Base-by-base conservation (phyloP, 2,888 invertebrate species). In the Trilocha varians region DNA sequence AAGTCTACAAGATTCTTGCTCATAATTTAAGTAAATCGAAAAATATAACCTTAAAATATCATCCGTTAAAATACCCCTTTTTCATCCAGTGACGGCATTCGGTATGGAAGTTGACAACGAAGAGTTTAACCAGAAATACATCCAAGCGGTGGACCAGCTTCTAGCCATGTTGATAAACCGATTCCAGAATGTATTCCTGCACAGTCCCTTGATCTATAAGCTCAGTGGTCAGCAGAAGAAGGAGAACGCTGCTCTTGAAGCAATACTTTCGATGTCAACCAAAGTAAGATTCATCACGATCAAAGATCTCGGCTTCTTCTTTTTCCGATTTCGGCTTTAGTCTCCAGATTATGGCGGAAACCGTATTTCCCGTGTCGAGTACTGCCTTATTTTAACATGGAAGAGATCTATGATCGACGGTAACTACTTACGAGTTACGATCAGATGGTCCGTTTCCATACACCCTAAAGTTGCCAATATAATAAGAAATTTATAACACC, bases 141-240 rank as follows among this genome's bases (percentile, higher is more conserved):
- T 55, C 37, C 44, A 55, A 6, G 52, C 61, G 2, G 57, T 64
- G 3, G 53, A 55, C 42, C 52, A 51, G 17, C 54, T 53, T 39
- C 41, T 57, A 15, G 52, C 48, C 36, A 49, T 54, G 13, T 51
- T 53, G 33, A 54, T 46, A 0, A 17, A 48, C 14, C 55, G 65
- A 34, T 62, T 61, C 41, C 50, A 53, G 16, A 57, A 50, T 9
- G 39, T 60, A 14, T 66, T 65, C 62, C 41, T 68, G 1, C 59
- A 65, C 18, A 49, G 50, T 5, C 49, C 61, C 1, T 49, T 55
- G 1, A 44, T 66, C 3, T 66, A 55, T 41, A 47, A 48, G 5
- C 49, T 57, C 15, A 55, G 53, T 5, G 41, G 47, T 1, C 33
- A 55, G 5, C 61, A 59, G 40, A 61, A 52, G 40, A 46, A 44